Evolutionary conservation across 1,140 invertebrate genomes (phyloP), one percentile per base, ranked within the genome.

Genomic region (Pinna nobilis): DNA sequence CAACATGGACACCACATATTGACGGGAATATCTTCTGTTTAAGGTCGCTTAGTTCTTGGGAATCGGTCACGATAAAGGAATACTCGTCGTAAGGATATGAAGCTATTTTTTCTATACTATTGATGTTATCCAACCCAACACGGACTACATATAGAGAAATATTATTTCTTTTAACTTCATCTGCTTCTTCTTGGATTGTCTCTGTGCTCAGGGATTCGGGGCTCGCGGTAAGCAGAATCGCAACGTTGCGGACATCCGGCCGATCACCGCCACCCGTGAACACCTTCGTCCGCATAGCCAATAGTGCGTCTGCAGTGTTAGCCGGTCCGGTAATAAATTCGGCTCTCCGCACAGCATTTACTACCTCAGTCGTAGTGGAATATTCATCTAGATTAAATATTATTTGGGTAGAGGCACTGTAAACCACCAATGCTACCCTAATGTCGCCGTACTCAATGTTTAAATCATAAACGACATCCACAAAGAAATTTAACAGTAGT

Each of bases 241-340:
- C 71, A 66, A 85, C 51, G 47, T 83, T 82, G 20, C 75, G 73
- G 1, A 66, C 79, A 53, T 79, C 77, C 2, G 78, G 69, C 35
- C 86, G 75, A 37, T 84, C 85, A 9, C 80, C 79, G 4, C 74
- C 65, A 15, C 50, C 57, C 6, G 35, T 47, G 30, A 85, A 78
- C 2, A 85, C 47, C 35, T 80, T 51, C 1, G 61, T 69, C 37
- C 82, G 70, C 13, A 82, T 70, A 18, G 79, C 57, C 30, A 69
- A 73, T 18, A 88, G 63, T 5, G 85, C 83, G n/a, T 70, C 74
- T 1, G 79, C 82, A 0, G 80, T 82, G 65, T 83, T 82, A 11
- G 81, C 79, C 35, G 71, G 70, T 1, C 77, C 81, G 7, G 65
- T 64, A 25, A 25, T 55, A 57, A 77, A 84, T 7, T 63, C 68